Conservation (phyloP, 2,797 vertebrate genomes). For the Sorex maritimensis region DNA sequence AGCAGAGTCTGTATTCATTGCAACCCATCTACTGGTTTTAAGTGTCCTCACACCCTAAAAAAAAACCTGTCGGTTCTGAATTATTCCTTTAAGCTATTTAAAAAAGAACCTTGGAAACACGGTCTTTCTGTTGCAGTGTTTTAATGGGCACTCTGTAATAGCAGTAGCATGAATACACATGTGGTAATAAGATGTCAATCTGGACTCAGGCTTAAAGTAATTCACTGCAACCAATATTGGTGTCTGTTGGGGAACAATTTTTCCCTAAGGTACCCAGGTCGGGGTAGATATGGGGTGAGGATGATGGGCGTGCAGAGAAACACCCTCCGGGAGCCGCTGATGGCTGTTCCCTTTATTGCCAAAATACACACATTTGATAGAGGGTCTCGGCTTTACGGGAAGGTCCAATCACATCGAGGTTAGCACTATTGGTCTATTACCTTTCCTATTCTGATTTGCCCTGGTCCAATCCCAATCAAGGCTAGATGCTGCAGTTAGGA, state of each 20-base stretch:
- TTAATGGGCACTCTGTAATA: not conserved
- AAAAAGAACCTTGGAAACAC: slow-evolving; percentile 41
- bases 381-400: no score
- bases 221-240: not conserved
- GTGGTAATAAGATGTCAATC: not conserved
- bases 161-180: not conserved
- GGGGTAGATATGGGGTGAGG: no score
- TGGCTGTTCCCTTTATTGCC: no score
- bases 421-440: no score
- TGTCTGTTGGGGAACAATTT: not conserved
- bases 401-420: no score
- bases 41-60: not conserved
- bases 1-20: not conserved
- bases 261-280: no score
- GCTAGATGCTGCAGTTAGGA: no score
- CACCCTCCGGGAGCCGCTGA: no score
- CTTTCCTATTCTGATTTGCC: no score
- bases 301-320: no score
- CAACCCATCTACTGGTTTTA: not conserved
- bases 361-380: no score
- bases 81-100: slow-evolving; percentile 21
- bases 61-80: not conserved
- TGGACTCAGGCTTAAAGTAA: not conserved
- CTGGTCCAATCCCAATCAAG: no score
- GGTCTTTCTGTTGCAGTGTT: not conserved